Evolutionary conservation across 2,888 invertebrate species (phyloP).

Genomic region (Dyspetes luteomarginatus): DNA sequence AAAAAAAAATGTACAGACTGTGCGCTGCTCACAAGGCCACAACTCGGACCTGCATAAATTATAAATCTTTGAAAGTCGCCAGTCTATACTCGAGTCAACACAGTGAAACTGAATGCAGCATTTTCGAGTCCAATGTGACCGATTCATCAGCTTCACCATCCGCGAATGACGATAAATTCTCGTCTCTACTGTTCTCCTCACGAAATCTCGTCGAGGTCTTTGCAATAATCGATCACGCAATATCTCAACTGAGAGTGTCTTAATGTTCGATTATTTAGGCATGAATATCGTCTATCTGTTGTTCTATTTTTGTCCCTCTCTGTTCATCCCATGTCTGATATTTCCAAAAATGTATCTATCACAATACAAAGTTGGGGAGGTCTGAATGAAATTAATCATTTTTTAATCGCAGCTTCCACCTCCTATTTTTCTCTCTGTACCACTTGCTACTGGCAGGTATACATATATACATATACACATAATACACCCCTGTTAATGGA

Average conservation of each 20-base stretch:
- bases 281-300: neutral
- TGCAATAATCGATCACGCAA: conserved; percentile 39
- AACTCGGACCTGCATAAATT: conserved; percentile 47
- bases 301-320: neutral
- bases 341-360: neutral
- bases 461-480: too few relatives aligned
- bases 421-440: neutral
- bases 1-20: conserved; percentile 26
- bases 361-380: conserved; percentile 14
- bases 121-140: neutral
- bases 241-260: neutral
- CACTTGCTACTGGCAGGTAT: too few relatives aligned
- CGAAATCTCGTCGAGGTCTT: conserved; percentile 19
- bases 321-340: neutral
- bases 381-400: conserved; percentile 26
- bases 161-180: neutral
- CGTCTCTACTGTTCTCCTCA: conserved; percentile 23
- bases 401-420: conserved; percentile 5
- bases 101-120: neutral
- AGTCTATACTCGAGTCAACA: neutral
- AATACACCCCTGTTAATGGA: conserved; percentile 26
- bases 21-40: conserved; percentile 44
- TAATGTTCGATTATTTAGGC: conserved; percentile 22
- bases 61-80: conserved; percentile 37
- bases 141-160: conserved; percentile 20